Percentiles rank a stretch among this genome's conserved stretches.
These are phyloP conservation scores for Lasioglossum vierecki DNA, from an alignment of 2,888 invertebrate species.

Conservation along the genomic window DNA sequence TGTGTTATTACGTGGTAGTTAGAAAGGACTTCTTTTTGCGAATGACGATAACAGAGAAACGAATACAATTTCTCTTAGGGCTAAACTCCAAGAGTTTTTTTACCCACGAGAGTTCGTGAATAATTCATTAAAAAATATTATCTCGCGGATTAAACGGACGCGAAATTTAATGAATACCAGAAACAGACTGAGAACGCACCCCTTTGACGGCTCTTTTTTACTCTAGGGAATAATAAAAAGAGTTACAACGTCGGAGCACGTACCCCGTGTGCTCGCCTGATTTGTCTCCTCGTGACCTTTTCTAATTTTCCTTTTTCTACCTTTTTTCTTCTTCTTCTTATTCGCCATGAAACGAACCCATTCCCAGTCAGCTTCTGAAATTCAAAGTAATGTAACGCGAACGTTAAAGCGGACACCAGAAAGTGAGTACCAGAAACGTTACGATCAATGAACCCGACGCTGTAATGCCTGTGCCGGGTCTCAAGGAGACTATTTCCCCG, in stretches of 20 bases:
- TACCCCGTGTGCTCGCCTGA: neutral
- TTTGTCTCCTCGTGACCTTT: neutral
- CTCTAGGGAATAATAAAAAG: neutral
- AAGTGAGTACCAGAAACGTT: constrained; percentile 10
- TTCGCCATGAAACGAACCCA: neutral
- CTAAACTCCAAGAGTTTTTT: neutral
- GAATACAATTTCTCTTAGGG: neutral
- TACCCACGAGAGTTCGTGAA: neutral
- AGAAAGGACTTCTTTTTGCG: neutral
- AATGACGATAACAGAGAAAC: constrained; percentile 1
- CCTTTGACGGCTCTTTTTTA: constrained; percentile 3
- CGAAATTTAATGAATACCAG: constrained; percentile 9
- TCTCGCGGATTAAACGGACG: neutral
- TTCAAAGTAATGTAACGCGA: constrained; percentile 15
- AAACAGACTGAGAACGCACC: neutral
- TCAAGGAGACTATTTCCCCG: neutral
- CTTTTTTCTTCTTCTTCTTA: neutral
- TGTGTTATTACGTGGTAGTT: neutral
- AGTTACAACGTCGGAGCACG: neutral
- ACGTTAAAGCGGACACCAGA: neutral
- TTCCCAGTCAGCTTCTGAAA: constrained; percentile 4
- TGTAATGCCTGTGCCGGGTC: neutral
- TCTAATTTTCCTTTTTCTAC: neutral
- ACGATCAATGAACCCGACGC: constrained; percentile 12
- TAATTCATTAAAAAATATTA: constrained; percentile 8